phyloP scores from a whole-genome alignment of 2,797 vertebrate genomes.

The Nothura maculosa region DNA sequence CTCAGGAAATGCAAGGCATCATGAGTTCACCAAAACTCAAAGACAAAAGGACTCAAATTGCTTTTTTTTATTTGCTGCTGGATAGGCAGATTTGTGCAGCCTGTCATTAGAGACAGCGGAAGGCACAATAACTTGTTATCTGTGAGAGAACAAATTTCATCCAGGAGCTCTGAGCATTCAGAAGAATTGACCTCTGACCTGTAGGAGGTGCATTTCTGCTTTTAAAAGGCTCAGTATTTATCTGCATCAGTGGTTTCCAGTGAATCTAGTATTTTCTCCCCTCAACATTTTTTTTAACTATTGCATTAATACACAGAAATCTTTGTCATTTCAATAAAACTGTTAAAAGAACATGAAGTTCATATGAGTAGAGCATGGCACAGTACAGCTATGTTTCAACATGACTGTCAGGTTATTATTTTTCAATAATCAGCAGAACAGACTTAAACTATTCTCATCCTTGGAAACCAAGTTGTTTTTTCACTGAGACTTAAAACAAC shows the following conservation, averaged over 20 bases:
- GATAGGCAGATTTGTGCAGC: background rate
- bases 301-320: constrained; percentile 11
- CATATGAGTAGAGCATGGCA: background rate
- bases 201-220: background rate
- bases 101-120: background rate
- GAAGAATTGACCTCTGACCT: background rate
- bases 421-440: constrained; percentile 49
- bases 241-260: background rate
- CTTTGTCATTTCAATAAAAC: background rate
- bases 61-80: background rate
- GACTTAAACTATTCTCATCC: constrained; percentile 12
- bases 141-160: background rate
- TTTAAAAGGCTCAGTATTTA: background rate
- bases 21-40: constrained; percentile 7
- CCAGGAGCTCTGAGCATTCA: background rate
- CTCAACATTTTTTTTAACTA: background rate
- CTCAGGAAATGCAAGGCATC: background rate
- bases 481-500: constrained; percentile 31
- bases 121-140: background rate
- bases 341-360: background rate
- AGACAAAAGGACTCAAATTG: constrained; percentile 25
- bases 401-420: background rate
- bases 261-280: background rate
- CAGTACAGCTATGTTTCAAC: background rate
- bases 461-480: constrained; percentile 36